Evolutionary conservation across 2,113 vertebrate species (phyloP).

Genomic region (Turdus rufiventris): DNA sequence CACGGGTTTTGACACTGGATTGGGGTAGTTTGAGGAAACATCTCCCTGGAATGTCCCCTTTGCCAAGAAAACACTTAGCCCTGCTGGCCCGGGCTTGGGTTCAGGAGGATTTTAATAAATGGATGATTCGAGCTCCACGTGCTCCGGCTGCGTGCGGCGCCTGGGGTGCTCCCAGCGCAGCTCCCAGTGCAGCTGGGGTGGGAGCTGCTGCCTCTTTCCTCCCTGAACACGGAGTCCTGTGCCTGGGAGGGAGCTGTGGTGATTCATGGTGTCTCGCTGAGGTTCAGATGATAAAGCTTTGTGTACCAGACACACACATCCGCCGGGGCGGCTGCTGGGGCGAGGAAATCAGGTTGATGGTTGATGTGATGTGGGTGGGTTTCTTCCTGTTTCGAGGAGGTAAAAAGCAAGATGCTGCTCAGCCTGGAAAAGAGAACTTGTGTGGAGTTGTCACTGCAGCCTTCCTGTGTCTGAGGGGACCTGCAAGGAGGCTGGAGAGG

Average conservation of each 20-base stretch:
- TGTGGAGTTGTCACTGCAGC: not conserved
- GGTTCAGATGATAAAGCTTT: not conserved
- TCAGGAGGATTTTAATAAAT: not conserved
- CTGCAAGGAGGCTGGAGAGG: not conserved
- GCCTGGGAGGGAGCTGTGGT: not conserved
- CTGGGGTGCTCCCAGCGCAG: not conserved
- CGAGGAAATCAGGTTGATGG: not conserved
- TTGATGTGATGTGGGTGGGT: not conserved
- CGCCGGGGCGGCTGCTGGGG: not conserved
- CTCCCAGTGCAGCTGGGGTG: not conserved
- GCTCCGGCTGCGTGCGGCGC: not conserved
- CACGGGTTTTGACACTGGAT: not conserved
- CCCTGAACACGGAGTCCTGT: not conserved
- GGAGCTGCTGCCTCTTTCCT: constrained; percentile 1
- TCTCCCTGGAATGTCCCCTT: not conserved
- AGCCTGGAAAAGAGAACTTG: not conserved
- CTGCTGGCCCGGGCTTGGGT: not conserved
- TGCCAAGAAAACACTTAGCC: not conserved
- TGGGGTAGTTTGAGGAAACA: not conserved
- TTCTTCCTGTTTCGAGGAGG: not conserved
- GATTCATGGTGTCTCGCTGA: not conserved
- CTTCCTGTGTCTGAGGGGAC: not conserved
- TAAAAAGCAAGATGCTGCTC: not conserved
- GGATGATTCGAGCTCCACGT: not conserved
- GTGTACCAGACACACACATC: not conserved